phyloP scores from a whole-genome alignment of 2,113 vertebrate genomes.

The Ceyx margarethae region DNA sequence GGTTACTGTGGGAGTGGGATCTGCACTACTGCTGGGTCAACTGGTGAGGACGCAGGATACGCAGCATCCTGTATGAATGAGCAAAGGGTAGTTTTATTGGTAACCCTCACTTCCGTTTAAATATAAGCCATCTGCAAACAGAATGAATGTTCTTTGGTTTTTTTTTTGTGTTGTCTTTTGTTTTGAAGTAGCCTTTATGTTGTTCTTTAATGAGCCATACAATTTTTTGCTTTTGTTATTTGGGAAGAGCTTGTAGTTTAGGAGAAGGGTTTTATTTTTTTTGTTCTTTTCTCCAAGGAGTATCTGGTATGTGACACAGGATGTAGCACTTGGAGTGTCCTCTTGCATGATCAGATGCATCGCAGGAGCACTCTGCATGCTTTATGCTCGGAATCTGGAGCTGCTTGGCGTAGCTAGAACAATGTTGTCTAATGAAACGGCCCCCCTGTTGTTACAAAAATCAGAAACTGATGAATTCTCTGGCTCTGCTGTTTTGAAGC shows the following conservation, averaged over 20 bases:
- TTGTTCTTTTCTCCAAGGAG: slow-evolving; percentile 7
- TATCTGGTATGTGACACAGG: slow-evolving; percentile 19
- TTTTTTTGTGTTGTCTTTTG: background rate
- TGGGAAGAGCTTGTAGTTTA: background rate
- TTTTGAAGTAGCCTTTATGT: background rate
- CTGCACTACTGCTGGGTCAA: background rate
- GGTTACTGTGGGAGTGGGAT: background rate
- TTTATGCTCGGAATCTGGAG: background rate
- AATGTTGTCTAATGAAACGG: slow-evolving; percentile 28
- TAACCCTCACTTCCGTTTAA: background rate
- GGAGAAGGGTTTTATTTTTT: slow-evolving; percentile 8
- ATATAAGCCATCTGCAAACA: slow-evolving; percentile 18
- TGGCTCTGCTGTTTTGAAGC: background rate
- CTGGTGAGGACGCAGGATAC: background rate
- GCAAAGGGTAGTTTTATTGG: background rate
- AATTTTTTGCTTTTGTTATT: slow-evolving; percentile 4
- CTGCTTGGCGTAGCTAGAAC: slow-evolving; percentile 25
- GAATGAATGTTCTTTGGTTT: background rate
- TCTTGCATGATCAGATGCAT: slow-evolving; percentile 15
- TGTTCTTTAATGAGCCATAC: background rate
- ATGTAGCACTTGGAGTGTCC: slow-evolving; percentile 5
- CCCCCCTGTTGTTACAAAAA: slow-evolving; percentile 35
- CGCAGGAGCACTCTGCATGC: background rate
- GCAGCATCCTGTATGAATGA: background rate
- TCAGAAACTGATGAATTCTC: slow-evolving; percentile 2